phyloP scores from a whole-genome alignment of 2,797 vertebrate species.

The Gymnothorax reevesii region DNA sequence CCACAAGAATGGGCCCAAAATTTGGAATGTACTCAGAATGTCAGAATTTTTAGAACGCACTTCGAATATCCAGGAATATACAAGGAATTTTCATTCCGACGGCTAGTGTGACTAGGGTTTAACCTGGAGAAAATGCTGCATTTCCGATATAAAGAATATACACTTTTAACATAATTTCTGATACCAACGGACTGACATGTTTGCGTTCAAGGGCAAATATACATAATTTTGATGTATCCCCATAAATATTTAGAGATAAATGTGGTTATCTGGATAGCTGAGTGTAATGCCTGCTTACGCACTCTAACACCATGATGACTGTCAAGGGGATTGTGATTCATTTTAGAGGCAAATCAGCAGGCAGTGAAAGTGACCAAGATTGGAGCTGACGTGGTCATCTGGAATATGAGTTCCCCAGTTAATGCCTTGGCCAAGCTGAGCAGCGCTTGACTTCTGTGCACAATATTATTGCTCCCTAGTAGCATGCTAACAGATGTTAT shows the following conservation, averaged over 20 bases:
- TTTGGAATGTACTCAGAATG: no score
- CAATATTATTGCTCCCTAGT: neutral
- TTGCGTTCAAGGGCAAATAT: neutral
- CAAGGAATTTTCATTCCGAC: no score
- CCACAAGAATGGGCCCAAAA: no score
- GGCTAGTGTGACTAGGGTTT: no score
- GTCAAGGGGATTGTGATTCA: neutral
- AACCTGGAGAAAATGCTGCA: neutral
- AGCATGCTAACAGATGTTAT: neutral
- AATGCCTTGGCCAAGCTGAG: neutral
- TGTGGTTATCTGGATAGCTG: neutral
- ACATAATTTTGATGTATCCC: neutral
- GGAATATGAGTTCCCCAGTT: neutral
- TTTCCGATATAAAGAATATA: neutral
- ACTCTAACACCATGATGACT: neutral
- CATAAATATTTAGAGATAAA: neutral
- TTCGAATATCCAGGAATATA: no score
- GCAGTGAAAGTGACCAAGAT: neutral
- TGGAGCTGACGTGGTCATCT: slow-evolving; percentile 1
- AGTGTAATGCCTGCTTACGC: neutral
- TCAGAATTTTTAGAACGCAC: no score
- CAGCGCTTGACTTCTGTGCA: neutral
- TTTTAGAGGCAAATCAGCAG: neutral
- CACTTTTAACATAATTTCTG: neutral
- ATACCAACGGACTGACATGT: neutral